Evolutionary conservation across 2,797 vertebrate genomes (phyloP).

Genomic region (Cuniculus paca): DNA sequence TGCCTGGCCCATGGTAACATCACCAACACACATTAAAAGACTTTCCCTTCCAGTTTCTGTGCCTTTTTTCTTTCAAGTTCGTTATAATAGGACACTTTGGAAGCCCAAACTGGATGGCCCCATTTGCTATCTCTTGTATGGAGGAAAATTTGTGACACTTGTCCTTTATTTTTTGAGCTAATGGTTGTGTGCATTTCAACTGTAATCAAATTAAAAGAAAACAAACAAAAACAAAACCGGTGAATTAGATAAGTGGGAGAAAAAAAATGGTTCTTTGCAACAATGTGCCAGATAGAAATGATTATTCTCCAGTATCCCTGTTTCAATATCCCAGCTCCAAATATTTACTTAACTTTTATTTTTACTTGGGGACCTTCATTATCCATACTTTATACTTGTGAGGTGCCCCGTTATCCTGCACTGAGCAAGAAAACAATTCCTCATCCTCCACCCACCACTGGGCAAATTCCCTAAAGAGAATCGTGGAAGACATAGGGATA

Average conservation of each 20-base stretch:
- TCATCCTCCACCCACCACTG: neutral
- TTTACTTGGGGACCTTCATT: neutral
- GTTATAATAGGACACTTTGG: neutral
- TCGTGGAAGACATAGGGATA: no score
- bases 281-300: neutral
- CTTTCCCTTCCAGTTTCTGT: neutral
- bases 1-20: fast-evolving
- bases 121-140: constrained; percentile 10
- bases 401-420: neutral
- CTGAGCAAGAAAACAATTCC: neutral
- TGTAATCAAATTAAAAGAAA: constrained; percentile 39
- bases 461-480: neutral
- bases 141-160: neutral
- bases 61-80: neutral
- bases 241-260: neutral
- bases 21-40: neutral
- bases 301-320: neutral
- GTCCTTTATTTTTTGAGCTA: neutral
- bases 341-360: neutral
- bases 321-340: constrained; percentile 29
- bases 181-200: neutral
- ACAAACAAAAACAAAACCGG: neutral
- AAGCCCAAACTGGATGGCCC: neutral
- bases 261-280: constrained; percentile 41
- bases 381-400: neutral